Evolutionary conservation across 2,888 invertebrate species (phyloP).

Genomic region (Agrotis exclamationis): DNA sequence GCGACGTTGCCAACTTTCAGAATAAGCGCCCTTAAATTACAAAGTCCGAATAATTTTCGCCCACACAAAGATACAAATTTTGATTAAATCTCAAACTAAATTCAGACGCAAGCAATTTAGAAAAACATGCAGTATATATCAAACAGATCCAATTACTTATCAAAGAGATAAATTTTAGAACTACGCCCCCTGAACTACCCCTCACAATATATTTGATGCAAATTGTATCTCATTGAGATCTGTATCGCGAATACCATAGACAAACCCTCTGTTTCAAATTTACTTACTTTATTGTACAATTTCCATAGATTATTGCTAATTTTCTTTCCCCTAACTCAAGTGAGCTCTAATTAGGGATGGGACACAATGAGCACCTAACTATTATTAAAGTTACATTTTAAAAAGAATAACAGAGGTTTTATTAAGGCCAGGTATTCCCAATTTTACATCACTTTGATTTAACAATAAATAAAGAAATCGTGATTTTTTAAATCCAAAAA

Average conservation of each 20-base stretch:
- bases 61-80: slow-evolving; percentile 15
- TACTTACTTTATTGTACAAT: slow-evolving; percentile 64
- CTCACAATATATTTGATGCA: slow-evolving; percentile 30
- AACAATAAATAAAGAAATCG: no score
- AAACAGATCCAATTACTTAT: slow-evolving; percentile 38
- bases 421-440: no score
- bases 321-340: slow-evolving; percentile 54
- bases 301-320: slow-evolving; percentile 66
- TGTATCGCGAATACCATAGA: slow-evolving; percentile 46
- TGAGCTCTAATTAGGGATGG: slow-evolving; percentile 49
- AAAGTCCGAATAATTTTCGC: neutral
- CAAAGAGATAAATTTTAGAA: slow-evolving; percentile 27
- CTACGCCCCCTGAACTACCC: slow-evolving; percentile 7
- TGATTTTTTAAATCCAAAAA: no score
- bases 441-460: no score
- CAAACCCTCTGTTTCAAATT: slow-evolving; percentile 51
- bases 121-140: slow-evolving; percentile 11
- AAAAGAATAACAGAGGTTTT: neutral
- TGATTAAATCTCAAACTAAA: slow-evolving; percentile 17
- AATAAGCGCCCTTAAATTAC: no score
- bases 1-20: no score
- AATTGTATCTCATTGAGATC: slow-evolving; percentile 57
- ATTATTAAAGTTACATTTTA: neutral
- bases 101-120: slow-evolving; percentile 3
- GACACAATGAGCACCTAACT: slow-evolving; percentile 6